These are phyloP conservation scores for Manis pentadactyla DNA, from an alignment of 2,797 vertebrate species.

Conservation along the genomic window DNA sequence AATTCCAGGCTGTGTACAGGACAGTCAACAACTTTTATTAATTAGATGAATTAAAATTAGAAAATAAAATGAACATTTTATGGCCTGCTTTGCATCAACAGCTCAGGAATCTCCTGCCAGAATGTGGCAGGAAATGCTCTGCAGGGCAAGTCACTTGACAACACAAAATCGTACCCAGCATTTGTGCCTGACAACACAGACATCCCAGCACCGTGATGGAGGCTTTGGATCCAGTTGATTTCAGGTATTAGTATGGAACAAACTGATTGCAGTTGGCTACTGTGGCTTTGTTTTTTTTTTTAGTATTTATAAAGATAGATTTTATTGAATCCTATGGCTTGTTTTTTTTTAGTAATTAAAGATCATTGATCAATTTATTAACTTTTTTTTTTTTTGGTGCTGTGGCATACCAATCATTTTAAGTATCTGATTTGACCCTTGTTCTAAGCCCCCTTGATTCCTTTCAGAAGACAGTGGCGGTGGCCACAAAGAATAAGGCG, in stretches of 20 bases:
- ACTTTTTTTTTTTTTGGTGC: too few relatives aligned
- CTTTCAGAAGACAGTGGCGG: background rate
- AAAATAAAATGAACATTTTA: background rate
- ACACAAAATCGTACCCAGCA: background rate
- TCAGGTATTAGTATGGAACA: rapidly evolving
- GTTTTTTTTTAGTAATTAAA: too few relatives aligned
- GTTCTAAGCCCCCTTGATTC: background rate
- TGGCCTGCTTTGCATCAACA: background rate
- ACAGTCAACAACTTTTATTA: background rate
- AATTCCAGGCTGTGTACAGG: background rate
- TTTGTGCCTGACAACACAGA: background rate
- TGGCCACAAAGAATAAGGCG: background rate
- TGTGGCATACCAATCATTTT: background rate
- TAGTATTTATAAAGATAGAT: too few relatives aligned
- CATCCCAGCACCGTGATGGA: rapidly evolving
- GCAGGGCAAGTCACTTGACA: background rate
- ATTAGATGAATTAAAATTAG: background rate
- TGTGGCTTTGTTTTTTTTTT: rapidly evolving
- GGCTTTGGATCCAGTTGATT: background rate
- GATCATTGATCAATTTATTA: too few relatives aligned
- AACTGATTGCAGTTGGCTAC: rapidly evolving
- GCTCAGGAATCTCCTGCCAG: background rate
- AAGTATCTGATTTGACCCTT: background rate
- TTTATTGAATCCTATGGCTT: too few relatives aligned
- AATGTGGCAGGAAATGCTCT: background rate